Evolutionary conservation across 1,140 invertebrate species (phyloP).

Genomic region (Cotesia glomerata): DNA sequence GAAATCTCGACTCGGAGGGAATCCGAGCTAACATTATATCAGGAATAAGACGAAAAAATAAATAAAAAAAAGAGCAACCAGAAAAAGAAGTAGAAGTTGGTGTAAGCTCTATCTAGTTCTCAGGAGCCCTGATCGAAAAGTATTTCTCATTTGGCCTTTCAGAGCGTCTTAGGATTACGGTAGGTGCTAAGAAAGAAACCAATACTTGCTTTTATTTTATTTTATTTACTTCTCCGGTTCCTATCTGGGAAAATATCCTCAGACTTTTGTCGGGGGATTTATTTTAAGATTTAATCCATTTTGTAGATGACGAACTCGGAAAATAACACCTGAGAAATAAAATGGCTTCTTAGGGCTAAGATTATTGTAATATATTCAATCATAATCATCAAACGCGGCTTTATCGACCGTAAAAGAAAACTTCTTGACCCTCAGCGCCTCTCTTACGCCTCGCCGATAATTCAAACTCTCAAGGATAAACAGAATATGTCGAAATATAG

Average conservation of each 20-base stretch:
- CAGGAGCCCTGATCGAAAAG: conserved; percentile 49
- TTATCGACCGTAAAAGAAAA: too few species aligned
- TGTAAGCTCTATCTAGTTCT: conserved; percentile 18
- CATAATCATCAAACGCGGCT: too few species aligned
- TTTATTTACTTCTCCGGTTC: conserved; percentile 26
- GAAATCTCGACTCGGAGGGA: conserved; percentile 26
- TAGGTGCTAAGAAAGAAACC: conserved; percentile 38
- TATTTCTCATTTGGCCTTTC: conserved; percentile 61
- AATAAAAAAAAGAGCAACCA: too few species aligned
- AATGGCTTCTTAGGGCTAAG: too few species aligned
- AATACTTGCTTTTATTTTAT: conserved; percentile 39
- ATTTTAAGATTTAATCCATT: not conserved
- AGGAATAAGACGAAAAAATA: too few species aligned
- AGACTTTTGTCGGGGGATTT: not conserved
- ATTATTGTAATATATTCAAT: too few species aligned
- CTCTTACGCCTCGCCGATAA: too few species aligned
- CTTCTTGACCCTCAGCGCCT: too few species aligned
- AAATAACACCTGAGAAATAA: too few species aligned
- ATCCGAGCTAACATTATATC: conserved; percentile 23
- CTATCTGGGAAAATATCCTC: not conserved
- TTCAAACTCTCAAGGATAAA: too few species aligned
- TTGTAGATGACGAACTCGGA: not conserved
- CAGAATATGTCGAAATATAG: too few species aligned
- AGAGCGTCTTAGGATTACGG: conserved; percentile 51
- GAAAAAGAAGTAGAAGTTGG: not conserved